Evolutionary conservation across 2,888 invertebrate genomes (phyloP), one percentile per base, ranked within the genome.

Genomic region (Cosmia pyralina): DNA sequence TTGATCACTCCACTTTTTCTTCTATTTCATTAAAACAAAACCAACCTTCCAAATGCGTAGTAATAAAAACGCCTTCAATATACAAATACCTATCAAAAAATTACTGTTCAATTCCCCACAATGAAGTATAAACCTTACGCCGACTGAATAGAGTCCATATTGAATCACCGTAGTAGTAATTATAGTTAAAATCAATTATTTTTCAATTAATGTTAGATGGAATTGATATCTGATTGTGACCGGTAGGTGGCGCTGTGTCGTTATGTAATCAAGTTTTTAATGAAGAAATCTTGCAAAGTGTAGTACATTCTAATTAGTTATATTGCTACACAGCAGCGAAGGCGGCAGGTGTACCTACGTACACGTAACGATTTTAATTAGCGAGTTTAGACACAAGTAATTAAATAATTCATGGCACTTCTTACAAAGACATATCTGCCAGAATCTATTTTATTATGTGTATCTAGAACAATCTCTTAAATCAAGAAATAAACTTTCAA

Each of bases 161-260:
- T 88, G 69, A 78, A 80, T 81, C 82, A 67, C 67, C 73, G 57
- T 72, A 67, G 13, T 4, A 82, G 77, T 86, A 87, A 84, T 87
- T 88, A 86, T 87, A 82, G 85, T 87, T 79, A 69, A 86, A 93
- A 92, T 92, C 93, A 92, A 93, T 93, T 93, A 92, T 90, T 92
- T 92, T 92, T 87, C 90, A 92, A 93, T 93, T 90, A 92, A 88
- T 82, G 79, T 82, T 59, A 71, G 69, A 59, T 48, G 64, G 53
- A 75, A 78, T 85, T 83, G 79, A 77, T 85, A 82, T 79, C 80
- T 63, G 74, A 76, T 77, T 72, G n/a, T 38, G 38, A 48, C 44
- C 77, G 85, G 59, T 75, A 75, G 81, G 69, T 84, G 81, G 82
- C 81, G 81, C 84, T 81, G 59, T 80, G 68, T 69, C 41, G 57